A percentile compares a stretch with the other conserved stretches of the same genome.
Evolutionary conservation across 2,797 vertebrate genomes (phyloP).

Genomic region (Alcedo atthis): DNA sequence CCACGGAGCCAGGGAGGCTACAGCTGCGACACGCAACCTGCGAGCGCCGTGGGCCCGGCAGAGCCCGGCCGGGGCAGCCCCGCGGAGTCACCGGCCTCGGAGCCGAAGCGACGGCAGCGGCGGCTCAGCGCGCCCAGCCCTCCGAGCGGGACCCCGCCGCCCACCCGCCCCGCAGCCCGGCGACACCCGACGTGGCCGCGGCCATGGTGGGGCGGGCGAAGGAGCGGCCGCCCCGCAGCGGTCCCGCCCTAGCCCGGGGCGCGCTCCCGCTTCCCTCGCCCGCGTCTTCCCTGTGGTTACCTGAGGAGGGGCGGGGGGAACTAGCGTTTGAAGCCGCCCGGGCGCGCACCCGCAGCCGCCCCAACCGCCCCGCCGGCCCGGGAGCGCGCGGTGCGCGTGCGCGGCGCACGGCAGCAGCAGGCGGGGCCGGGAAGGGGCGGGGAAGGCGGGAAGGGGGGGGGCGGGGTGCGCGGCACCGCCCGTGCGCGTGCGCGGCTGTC

Average conservation of each 20-base stretch:
- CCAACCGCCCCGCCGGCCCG: neutral
- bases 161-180: neutral
- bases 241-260: neutral
- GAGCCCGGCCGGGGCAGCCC: neutral
- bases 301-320: neutral
- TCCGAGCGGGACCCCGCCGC: neutral
- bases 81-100: neutral
- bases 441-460: too few species aligned
- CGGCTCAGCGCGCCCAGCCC: neutral
- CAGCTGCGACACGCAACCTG: neutral
- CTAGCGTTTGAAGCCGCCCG: neutral
- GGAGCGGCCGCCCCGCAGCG: too few species aligned
- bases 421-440: too few species aligned
- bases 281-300: neutral
- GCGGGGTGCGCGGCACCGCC: too few species aligned
- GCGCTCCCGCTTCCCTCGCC: neutral
- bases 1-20: rapidly evolving
- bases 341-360: neutral
- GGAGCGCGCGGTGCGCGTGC: neutral
- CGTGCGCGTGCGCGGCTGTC: neutral
- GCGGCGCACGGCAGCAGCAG: neutral
- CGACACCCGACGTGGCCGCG: neutral
- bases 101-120: neutral
- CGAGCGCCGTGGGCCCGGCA: rapidly evolving
- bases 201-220: rapidly evolving